Conservation (phyloP, 2,888 invertebrate genomes). For the Steinernema hermaphroditum region DNA sequence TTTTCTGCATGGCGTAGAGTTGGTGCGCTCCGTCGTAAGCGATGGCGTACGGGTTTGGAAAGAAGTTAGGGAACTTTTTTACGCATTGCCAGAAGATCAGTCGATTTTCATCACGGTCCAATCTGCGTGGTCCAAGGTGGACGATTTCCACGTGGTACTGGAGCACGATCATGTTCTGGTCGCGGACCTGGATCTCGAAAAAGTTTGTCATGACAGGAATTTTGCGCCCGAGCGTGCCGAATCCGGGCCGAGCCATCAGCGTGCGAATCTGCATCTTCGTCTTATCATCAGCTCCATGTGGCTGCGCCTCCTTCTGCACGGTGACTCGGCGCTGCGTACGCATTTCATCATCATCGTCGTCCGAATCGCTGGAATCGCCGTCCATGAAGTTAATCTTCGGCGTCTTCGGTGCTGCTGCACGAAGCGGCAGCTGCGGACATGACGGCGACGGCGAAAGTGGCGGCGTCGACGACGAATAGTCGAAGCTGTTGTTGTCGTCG, state of each 20-base stretch:
- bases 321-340: neutral
- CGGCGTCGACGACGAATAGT: no score
- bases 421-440: no score
- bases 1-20: constrained; percentile 48
- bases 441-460: no score
- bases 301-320: neutral
- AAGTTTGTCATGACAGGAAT: constrained; percentile 58
- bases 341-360: no score
- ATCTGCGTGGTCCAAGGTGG: constrained; percentile 57
- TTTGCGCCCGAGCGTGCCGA: constrained; percentile 51
- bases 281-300: neutral
- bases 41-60: constrained; percentile 55
- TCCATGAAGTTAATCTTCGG: no score
- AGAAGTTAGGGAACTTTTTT: constrained; percentile 48
- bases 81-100: constrained; percentile 62
- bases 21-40: constrained; percentile 62
- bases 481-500: no score
- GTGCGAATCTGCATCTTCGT: constrained; percentile 49
- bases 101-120: constrained; percentile 60
- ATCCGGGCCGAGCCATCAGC: constrained; percentile 51
- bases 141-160: constrained; percentile 63
- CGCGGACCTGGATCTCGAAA: constrained; percentile 53
- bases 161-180: constrained; percentile 50
- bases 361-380: no score
- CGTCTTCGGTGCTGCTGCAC: no score